Evolutionary conservation across 1,140 invertebrate species (phyloP).

Genomic region (Pissodes strobi): DNA sequence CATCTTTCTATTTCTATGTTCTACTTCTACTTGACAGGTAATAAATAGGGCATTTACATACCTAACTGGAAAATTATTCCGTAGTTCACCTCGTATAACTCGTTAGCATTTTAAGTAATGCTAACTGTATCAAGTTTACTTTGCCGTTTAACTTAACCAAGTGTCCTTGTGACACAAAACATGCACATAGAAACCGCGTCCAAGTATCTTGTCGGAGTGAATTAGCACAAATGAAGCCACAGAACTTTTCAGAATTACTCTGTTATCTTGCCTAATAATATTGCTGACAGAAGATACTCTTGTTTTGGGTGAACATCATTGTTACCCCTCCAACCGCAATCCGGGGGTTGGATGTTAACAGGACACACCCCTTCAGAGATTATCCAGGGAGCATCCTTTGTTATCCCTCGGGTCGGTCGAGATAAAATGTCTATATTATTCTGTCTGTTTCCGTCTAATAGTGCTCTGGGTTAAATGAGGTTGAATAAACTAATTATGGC

Average conservation of each 20-base stretch:
- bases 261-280: constrained; percentile 46
- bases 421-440: constrained; percentile 35
- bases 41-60: too few relatives aligned
- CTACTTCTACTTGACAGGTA: too few relatives aligned
- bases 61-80: too few relatives aligned
- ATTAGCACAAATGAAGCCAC: constrained; percentile 41
- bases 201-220: constrained; percentile 23
- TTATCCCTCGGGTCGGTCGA: constrained; percentile 35
- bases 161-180: too few relatives aligned
- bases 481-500: constrained; percentile 38
- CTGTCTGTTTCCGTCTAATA: constrained; percentile 26
- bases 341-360: constrained; percentile 38
- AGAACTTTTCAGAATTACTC: constrained; percentile 38
- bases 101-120: too few relatives aligned
- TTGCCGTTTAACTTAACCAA: too few relatives aligned
- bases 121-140: too few relatives aligned
- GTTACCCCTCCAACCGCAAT: constrained; percentile 41
- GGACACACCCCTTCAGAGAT: constrained; percentile 38
- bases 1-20: too few relatives aligned
- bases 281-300: constrained; percentile 44
- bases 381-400: constrained; percentile 34
- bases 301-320: constrained; percentile 46
- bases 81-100: too few relatives aligned
- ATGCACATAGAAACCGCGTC: neutral
- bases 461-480: constrained; percentile 34